These are phyloP conservation scores for Drosophila quadrilineata DNA, from an alignment of 1,140 invertebrate genomes.

Conservation along the genomic window DNA sequence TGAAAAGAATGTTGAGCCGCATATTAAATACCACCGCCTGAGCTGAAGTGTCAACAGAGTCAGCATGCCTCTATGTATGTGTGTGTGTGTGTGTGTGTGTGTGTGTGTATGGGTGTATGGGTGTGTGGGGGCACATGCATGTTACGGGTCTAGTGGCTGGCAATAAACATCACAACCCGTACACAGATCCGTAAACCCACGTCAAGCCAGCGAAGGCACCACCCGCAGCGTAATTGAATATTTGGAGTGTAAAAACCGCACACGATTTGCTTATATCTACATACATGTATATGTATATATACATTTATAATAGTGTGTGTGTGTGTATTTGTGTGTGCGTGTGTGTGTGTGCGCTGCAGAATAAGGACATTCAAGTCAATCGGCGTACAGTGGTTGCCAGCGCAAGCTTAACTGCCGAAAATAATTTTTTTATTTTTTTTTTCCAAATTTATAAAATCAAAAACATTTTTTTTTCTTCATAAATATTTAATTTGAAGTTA, in stretches of 20 bases:
- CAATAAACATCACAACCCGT: constrained; percentile 53
- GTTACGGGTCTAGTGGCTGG: constrained; percentile 24
- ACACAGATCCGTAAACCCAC: constrained; percentile 38
- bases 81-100: not conserved
- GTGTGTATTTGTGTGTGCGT: not conserved
- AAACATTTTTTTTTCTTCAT: too few relatives aligned
- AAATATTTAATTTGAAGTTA: too few relatives aligned
- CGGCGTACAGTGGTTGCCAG: constrained; percentile 30
- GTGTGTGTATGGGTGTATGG: constrained; percentile 1
- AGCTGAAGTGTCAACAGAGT: constrained; percentile 74
- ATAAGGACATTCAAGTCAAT: constrained; percentile 16
- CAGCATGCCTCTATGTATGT: constrained; percentile 13
- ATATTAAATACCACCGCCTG: constrained; percentile 79
- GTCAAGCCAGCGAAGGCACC: too few relatives aligned
- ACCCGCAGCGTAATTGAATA: constrained; percentile 74
- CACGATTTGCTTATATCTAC: constrained; percentile 29
- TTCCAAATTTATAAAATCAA: too few relatives aligned
- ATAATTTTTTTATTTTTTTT: too few relatives aligned
- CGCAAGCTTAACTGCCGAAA: too few relatives aligned
- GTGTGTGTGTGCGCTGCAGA: not conserved
- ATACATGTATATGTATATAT: not conserved
- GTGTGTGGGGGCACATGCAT: not conserved
- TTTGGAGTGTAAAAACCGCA: constrained; percentile 77
- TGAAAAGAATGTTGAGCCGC: constrained; percentile 77
- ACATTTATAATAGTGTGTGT: too few relatives aligned